Base-by-base conservation (phyloP, 2,113 vertebrate species). In the Hymenochirus boettgeri region DNA sequence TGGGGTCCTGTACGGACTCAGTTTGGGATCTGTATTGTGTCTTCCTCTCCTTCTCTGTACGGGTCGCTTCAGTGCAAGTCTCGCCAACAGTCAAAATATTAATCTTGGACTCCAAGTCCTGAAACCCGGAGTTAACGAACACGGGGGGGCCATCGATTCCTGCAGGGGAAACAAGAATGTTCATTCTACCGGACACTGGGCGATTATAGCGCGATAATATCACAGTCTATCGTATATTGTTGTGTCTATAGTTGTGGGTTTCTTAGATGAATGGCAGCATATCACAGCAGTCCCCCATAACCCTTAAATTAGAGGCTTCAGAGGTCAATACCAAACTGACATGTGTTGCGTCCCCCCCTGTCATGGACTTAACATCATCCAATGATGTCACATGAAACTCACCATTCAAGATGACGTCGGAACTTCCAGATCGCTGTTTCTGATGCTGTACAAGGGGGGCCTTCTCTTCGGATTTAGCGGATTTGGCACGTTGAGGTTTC, bases 61-160 rank as follows among this genome's bases (percentile, higher is more conserved):
- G n/a, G n/a, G 61, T 82, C 81, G 86, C 88, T 29, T 85, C 77
- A 5, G 76, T 21, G 21, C 82, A 76, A 4, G 82, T 74, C 70
- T 89, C 85, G 73, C 80, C 83, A 48, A 85, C 82, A 1, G 89
- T 89, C 4, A 90, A 77, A 45, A 84, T 82, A 8, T 90, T 89
- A 50, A 86, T 74, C 70, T 87, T 91, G 31, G 60, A 78, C 27
- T 79, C 85, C 48, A 81, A 33, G 61, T 92, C 89, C 2, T 85
- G 82, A 29, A 79, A 57, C 45, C 92, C 92, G 2, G 89, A 72
- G 59, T 79, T 86, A 63, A 93, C 71, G 65, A 90, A 90, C 4
- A 89, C 88, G 53, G 91, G 92, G 3, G 94, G 95, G 5, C 92
- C 94, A 23, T 95, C 93, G 23, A 95, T 92, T 52, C 95, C 96